Evolutionary conservation across 2,113 vertebrate genomes (phyloP).

Genomic region (Microcebus griseorufus): DNA sequence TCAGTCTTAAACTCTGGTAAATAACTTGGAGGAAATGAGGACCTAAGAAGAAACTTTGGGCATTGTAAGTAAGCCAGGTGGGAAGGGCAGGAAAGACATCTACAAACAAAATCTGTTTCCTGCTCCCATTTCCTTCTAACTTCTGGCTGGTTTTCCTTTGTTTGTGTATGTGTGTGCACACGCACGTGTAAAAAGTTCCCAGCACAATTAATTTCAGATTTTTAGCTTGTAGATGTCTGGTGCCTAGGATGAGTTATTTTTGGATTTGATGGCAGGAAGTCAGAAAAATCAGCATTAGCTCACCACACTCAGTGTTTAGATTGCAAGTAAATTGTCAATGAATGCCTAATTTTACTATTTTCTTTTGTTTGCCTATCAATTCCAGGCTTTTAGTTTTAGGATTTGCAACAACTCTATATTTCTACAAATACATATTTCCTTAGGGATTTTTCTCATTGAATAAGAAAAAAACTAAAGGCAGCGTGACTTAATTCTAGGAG

Average conservation of each 20-base stretch:
- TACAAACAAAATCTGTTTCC: conserved; percentile 25
- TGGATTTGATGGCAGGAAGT: neutral
- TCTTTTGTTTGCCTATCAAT: conserved; percentile 1
- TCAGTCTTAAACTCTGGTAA: conserved; percentile 15
- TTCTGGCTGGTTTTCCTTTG: neutral
- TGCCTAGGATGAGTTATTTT: neutral
- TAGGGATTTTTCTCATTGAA: neutral
- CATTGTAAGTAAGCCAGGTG: neutral
- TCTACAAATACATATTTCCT: neutral
- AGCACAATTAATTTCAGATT: neutral
- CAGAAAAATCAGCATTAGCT: neutral
- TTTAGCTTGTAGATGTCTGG: neutral
- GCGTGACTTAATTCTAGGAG: neutral
- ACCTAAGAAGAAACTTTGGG: neutral
- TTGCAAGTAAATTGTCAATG: neutral
- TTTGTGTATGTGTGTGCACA: neutral
- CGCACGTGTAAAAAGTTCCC: neutral
- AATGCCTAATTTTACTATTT: neutral
- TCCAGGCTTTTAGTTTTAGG: neutral
- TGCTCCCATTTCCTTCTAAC: neutral
- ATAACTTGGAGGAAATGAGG: conserved; percentile 27
- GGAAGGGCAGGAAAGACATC: neutral
- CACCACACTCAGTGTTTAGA: neutral
- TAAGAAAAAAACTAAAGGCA: neutral
- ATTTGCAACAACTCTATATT: neutral